A percentile compares a stretch with the other conserved stretches of the same genome.
Conservation (phyloP, 2,888 invertebrate genomes). For the Teleogryllus oceanicus region DNA sequence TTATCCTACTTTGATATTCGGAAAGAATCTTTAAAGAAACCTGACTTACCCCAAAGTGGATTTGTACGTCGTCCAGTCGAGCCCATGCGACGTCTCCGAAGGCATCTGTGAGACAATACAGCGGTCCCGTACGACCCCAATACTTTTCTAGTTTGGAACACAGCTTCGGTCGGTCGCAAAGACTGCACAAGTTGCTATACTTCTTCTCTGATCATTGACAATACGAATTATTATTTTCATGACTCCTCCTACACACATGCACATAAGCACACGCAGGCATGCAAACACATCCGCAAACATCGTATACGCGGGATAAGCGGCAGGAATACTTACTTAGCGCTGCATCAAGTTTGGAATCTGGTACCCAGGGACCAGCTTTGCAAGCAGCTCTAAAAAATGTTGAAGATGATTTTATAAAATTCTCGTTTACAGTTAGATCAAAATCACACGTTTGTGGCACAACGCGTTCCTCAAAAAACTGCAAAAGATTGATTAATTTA, state of each 20-base stretch:
- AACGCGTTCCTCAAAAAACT: conserved; percentile 71
- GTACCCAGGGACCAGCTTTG: conserved; percentile 81
- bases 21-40: too few species aligned
- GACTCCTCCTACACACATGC: neutral
- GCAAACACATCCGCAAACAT: too few species aligned
- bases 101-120: conserved; percentile 73
- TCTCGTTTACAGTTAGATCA: conserved; percentile 65
- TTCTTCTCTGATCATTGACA: conserved; percentile 51
- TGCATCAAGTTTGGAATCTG: conserved; percentile 60
- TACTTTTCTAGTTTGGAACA: conserved; percentile 71
- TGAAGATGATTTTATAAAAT: conserved; percentile 69
- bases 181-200: conserved; percentile 68
- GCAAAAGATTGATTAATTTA: conserved; percentile 41
- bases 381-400: conserved; percentile 76
- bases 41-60: conserved; percentile 62
- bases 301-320: too few species aligned
- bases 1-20: too few species aligned
- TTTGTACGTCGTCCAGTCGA: conserved; percentile 62
- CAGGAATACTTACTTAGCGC: conserved; percentile 60
- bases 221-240: conserved; percentile 31
- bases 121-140: conserved; percentile 77
- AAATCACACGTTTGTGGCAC: conserved; percentile 70
- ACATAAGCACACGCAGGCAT: too few species aligned
- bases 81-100: conserved; percentile 82
- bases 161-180: conserved; percentile 60